Base-by-base conservation (phyloP, 1,140 invertebrate species). In the Archegozetes longisetosus region DNA sequence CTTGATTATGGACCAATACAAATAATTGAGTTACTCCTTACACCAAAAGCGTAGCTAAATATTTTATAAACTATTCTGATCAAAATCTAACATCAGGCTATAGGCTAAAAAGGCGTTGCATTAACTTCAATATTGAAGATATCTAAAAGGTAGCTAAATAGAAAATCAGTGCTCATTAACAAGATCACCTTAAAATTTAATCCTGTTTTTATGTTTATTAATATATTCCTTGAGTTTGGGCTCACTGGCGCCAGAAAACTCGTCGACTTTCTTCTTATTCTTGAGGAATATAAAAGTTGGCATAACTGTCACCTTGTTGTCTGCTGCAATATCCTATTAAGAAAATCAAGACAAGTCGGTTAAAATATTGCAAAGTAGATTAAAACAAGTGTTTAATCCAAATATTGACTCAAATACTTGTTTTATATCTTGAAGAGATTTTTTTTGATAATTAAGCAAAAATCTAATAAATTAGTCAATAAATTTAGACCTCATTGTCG, bases 231-330 rank as follows among this genome's bases (percentile, higher is more conserved):
- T 78, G 17, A 92, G 72, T 71, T 83, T 87, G 3, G 80, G 77
- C 47, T 78, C 76, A 69, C 86, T 89, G 32, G 86, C 86, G 22
- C 88, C 88, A 61, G 83, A 80, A 70, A 90, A 85, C 57, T 79
- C 77, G 6, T 82, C 79, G 27, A 83, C 77, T 70, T 81, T 79
- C 68, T 79, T 68, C 32, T 76, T 74, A 66, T 82, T 81, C 74
- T 90, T 93, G 63, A 93, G 75, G 71, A 93, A 91, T 24, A 92
- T 72, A 71, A 95, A 95, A 0, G 90, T 94, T 49, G 91, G 91
- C 89, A 94, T 93, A 53, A 85, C 86, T 62, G 77, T 78, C 65
- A 95, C 83, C 64, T 83, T 78, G 73, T 89, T 91, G 58, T 84
- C 77, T 54, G 76, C 74, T 12, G 85, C 84, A 55, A 92, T 73